Evolutionary conservation across 2,113 vertebrate species (phyloP), one percentile per base, ranked within the genome.

Genomic region (Megalops atlanticus): DNA sequence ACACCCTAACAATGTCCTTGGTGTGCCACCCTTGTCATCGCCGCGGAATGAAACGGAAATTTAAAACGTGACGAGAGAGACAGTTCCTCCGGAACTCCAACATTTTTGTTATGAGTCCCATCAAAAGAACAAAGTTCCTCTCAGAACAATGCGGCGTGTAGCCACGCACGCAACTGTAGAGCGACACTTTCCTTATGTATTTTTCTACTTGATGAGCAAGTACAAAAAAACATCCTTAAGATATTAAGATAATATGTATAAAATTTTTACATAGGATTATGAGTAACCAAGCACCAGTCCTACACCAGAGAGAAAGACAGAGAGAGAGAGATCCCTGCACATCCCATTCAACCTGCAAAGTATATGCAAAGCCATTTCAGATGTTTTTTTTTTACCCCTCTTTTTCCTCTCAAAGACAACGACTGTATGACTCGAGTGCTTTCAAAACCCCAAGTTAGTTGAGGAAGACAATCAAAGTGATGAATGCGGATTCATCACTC

Each of bases 391-490:
- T 64, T 64, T 64, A n/a, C n/a, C n/a, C 11, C 31, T 54, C 18
- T 64, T n/a, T 54, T 77, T 80, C 84, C 71, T 80, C 85, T 86
- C 81, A 78, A 77, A 81, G 74, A 74, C 80, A 77, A 33, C 77
- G n/a, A n/a, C n/a, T n/a, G n/a, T 31, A 10, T 64, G 82, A 78
- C 77, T 77, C 36, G 73, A 40, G 52, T 39, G 72, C 27, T 81
- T 84, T 74, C 43, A 78, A 81, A 86, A 84, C 83, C 84, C 84
- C 85, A 82, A 71, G 75, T 81, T 83, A 83, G 80, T 84, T 47
- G 43, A 35, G 72, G 81, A 80, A 88, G 86, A 87, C 84, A 85
- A 82, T 88, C 81, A 87, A 84, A 89, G 87, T 85, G 85, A 78
- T 79, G 83, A 87, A 64, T 81, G 74, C 36, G 79, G 18, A 71